phyloP scores from a whole-genome alignment of 2,888 invertebrate genomes.

The Oscheius onirici region DNA sequence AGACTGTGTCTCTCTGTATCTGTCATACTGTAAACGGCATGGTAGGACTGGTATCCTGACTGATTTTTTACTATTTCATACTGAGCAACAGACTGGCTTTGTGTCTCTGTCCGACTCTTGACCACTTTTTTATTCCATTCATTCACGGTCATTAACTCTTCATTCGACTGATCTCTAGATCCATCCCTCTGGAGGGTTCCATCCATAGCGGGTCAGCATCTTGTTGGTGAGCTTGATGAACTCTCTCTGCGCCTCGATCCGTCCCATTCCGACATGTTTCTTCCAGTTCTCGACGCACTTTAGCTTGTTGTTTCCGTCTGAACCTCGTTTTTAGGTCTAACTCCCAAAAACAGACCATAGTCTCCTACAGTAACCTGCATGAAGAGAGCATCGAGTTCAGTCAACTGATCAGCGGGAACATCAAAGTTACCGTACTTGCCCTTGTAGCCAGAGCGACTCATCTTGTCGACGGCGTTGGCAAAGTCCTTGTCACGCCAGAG shows the following conservation, averaged over 20 bases:
- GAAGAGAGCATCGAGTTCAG: slow-evolving; percentile 53
- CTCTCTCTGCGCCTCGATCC: slow-evolving; percentile 55
- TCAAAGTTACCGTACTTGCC: slow-evolving; percentile 61
- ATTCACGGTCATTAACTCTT: not conserved
- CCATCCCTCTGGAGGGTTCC: slow-evolving; percentile 65
- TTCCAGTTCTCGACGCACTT: slow-evolving; percentile 53
- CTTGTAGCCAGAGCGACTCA: slow-evolving; percentile 61
- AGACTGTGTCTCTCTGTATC: no score
- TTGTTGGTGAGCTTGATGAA: slow-evolving; percentile 59
- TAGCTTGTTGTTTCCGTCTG: slow-evolving; percentile 53
- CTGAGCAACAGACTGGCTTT: no score
- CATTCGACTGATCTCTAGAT: slow-evolving; percentile 27
- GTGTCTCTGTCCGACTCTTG: no score
- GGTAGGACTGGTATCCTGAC: no score
- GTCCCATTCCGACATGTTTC: slow-evolving; percentile 43
- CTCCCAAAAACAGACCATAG: slow-evolving; percentile 42
- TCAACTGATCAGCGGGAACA: slow-evolving; percentile 52
- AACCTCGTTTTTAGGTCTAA: slow-evolving; percentile 13
- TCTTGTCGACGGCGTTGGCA: slow-evolving; percentile 60
- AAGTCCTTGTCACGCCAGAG: slow-evolving; percentile 62
- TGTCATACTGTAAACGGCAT: no score
- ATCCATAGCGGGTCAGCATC: slow-evolving; percentile 60
- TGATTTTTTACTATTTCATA: no score
- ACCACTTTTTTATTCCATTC: no score
- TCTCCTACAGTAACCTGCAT: slow-evolving; percentile 60